Base-by-base conservation (phyloP, 64 coral and sea anemone genomes). In the Anthopleura sola region DNA sequence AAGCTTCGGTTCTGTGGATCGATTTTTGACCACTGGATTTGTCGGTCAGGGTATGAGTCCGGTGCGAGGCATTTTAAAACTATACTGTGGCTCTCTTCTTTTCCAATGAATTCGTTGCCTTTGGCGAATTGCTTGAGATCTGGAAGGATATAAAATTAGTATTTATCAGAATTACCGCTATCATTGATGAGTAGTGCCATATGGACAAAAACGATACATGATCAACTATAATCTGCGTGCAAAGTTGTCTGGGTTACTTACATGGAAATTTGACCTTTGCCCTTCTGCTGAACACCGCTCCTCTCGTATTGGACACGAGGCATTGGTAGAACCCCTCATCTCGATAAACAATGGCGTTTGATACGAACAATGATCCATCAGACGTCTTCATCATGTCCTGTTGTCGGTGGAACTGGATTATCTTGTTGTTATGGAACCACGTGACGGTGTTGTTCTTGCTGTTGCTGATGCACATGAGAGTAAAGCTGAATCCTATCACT, bases 221-320 rank as follows among this genome's bases (percentile, higher is more conserved):
- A n/a, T n/a, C n/a, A n/a, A n/a, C n/a, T n/a, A n/a, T 51, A 47
- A 80, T 14, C 37, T 36, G 40, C 40, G 40, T 44, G 40, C 40
- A 82, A 19, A 49, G 15, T 31, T 48, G 66, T 2, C 23, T 71
- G n/a, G 3, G 66, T 85, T 51, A 92, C 94, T 87, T 97, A 97
- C 94, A 97, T 18, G 94, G 83, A 81, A 97, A 97, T 51, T 55
- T 89, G 15, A 97, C 94, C 3, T 37, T 86, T 14, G 90, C 94
- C 36, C 23, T 83, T 40, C 84, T 90, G 36, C 94, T 97, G 21
- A 92, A 68, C 15, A 97, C 24, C 6, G 87, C 6, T 13, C 87
- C 78, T 62, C 78, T 87, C 5, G 44, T 39, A 55, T 78, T 92
- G 4, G 94, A 89, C 29, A 97, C 94, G 6, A 87, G 20, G 74